Evolutionary conservation across 2,113 vertebrate genomes (phyloP).

Genomic region (Ciconia stormi): DNA sequence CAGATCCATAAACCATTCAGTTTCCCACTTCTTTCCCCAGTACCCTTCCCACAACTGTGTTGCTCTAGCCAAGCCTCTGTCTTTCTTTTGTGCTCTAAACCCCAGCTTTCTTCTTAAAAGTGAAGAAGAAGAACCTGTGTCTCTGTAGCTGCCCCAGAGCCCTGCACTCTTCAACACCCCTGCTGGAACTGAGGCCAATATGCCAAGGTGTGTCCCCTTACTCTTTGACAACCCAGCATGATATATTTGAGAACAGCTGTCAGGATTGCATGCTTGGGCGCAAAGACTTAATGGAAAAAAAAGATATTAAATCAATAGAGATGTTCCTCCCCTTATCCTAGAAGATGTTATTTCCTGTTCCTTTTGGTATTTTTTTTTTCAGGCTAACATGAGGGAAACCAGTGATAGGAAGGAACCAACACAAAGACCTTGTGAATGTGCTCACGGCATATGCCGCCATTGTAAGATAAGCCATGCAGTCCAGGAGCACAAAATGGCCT

Average conservation of each 20-base stretch:
- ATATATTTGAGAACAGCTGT: background rate
- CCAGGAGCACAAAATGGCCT: background rate
- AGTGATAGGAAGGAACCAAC: background rate
- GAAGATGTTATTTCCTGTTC: background rate
- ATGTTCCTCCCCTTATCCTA: background rate
- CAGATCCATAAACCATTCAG: background rate
- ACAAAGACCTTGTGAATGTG: background rate
- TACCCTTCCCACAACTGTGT: background rate
- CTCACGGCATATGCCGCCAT: fast-evolving
- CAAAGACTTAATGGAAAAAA: background rate
- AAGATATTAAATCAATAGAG: background rate
- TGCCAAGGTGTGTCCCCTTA: background rate
- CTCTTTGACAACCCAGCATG: background rate
- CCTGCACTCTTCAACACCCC: background rate
- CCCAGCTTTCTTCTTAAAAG: background rate
- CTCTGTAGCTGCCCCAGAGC: background rate
- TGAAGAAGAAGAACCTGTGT: background rate
- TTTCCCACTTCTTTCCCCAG: background rate
- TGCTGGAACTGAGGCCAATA: background rate
- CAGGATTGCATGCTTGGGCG: background rate
- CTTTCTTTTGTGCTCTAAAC: background rate
- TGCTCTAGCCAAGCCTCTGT: background rate
- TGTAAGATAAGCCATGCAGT: background rate
- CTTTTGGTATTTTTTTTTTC: background rate
- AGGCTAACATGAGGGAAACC: background rate